These are phyloP conservation scores for Chrysolina oricalcia DNA, from an alignment of 2,888 invertebrate species.

Conservation along the genomic window DNA sequence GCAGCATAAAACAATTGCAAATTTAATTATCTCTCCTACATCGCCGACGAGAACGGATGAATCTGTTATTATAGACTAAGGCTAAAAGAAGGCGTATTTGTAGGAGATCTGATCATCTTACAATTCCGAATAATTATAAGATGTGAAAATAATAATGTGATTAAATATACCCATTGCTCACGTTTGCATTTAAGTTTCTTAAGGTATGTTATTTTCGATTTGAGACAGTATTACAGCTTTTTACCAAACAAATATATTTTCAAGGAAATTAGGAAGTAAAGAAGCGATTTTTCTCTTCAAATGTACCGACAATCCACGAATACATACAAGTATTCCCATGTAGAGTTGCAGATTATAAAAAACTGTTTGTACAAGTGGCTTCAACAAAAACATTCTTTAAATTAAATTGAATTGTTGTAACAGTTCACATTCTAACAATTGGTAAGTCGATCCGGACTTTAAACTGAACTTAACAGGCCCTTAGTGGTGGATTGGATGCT, in stretches of 20 bases:
- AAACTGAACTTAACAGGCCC: too few species aligned
- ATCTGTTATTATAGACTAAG: neutral
- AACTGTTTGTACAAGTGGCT: too few species aligned
- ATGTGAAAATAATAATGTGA: neutral
- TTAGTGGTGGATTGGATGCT: too few species aligned
- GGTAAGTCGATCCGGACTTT: too few species aligned
- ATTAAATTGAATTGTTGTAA: too few species aligned
- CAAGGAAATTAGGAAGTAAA: neutral
- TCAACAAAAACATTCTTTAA: too few species aligned
- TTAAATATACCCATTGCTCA: too few species aligned
- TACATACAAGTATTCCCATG: too few species aligned
- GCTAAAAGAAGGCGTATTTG: neutral
- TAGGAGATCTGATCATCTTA: neutral
- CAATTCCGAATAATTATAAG: conserved; percentile 2
- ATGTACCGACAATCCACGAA: neutral
- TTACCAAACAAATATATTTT: neutral
- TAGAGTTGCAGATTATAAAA: too few species aligned
- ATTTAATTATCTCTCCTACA: neutral
- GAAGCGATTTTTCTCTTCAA: neutral
- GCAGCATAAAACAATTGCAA: neutral
- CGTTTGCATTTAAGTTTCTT: too few species aligned
- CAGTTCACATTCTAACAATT: too few species aligned
- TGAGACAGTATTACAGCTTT: neutral
- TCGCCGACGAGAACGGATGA: neutral
- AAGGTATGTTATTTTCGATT: too few species aligned